These are phyloP conservation scores for Tachystola acroxantha DNA, from an alignment of 2,888 invertebrate species.

Conservation along the genomic window DNA sequence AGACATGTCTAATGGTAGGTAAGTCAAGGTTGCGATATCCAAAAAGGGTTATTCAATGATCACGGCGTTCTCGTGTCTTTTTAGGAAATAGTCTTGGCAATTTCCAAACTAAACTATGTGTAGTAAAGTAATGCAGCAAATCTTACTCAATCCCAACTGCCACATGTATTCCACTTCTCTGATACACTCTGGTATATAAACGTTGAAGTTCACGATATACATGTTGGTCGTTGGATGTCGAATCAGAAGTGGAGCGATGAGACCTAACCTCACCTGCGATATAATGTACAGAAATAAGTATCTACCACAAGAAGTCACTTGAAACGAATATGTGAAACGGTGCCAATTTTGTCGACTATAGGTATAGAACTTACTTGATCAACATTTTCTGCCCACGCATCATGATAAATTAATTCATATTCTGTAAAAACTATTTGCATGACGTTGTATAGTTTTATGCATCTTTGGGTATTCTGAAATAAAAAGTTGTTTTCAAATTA, in stretches of 20 bases:
- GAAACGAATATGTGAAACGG: no score
- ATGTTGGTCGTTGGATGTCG: conserved; percentile 81
- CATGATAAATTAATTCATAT: conserved; percentile 90
- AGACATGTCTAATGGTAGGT: no score
- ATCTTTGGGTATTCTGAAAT: conserved; percentile 83
- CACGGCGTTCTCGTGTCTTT: no score
- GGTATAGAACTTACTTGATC: conserved; percentile 82
- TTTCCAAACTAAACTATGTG: no score
- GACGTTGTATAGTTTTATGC: conserved; percentile 88
- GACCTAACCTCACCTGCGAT: conserved; percentile 78
- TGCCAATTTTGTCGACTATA: no score
- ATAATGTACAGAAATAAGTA: not conserved
- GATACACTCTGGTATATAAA: conserved; percentile 84
- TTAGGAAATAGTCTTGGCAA: no score
- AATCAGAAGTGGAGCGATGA: conserved; percentile 84
- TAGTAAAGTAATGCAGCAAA: not conserved
- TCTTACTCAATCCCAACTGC: conserved; percentile 82
- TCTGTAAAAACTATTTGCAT: conserved; percentile 88
- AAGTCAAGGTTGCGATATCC: no score
- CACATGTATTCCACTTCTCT: conserved; percentile 90
- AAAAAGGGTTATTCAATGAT: no score
- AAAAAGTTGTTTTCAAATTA: no score
- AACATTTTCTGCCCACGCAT: conserved; percentile 87
- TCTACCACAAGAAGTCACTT: no score
- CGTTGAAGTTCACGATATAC: conserved; percentile 85